Conservation (phyloP, 2,797 vertebrate genomes). For the Schizothorax lantsangensis region DNA sequence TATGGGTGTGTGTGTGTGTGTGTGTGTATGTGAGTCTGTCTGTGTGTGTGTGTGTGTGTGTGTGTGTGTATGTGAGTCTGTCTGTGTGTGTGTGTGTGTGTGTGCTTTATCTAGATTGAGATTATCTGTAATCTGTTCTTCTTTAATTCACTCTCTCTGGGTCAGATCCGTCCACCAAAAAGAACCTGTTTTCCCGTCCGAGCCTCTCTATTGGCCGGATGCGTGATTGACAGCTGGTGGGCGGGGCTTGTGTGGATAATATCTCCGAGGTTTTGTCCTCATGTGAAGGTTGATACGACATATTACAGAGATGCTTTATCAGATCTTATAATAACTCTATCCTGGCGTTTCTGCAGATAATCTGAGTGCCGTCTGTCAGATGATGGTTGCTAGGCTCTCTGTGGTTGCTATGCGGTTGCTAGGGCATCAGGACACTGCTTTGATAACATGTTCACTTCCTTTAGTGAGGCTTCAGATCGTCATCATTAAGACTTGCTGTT, state of each 20-base stretch:
- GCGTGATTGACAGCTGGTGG: constrained; percentile 20
- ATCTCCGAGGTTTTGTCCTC: not conserved
- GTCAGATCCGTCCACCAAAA: constrained; percentile 20
- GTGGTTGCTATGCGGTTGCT: not conserved
- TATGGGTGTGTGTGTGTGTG: too few relatives aligned
- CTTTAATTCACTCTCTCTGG: constrained; percentile 43
- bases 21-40: too few relatives aligned
- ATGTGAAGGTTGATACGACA: not conserved
- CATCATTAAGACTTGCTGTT: too few relatives aligned
- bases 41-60: too few relatives aligned
- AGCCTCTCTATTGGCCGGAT: not conserved
- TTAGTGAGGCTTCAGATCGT: not conserved
- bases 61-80: too few relatives aligned
- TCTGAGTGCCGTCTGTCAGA: not conserved
- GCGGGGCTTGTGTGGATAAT: not conserved
- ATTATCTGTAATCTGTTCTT: constrained; percentile 58
- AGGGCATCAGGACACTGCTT: not conserved
- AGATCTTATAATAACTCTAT: not conserved
- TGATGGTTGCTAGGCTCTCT: not conserved
- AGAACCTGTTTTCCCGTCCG: not conserved
- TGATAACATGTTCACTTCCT: not conserved
- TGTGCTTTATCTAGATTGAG: constrained; percentile 37
- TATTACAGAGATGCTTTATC: not conserved
- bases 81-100: not conserved
- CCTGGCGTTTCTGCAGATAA: not conserved